Evolutionary conservation across 2,888 invertebrate species (phyloP).

Genomic region (Chalcosyrphus nemorum): DNA sequence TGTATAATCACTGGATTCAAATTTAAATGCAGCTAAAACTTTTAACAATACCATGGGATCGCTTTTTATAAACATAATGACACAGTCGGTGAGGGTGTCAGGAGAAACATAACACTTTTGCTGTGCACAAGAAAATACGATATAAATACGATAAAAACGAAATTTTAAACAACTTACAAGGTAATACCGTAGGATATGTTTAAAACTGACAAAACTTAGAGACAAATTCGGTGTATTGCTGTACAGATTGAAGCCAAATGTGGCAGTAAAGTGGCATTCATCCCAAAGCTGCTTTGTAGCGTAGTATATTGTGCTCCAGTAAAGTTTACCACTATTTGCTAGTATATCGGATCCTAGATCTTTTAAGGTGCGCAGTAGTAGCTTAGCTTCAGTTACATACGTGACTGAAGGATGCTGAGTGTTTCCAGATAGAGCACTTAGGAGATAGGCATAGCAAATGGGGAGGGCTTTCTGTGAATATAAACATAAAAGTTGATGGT

Average conservation of each 20-base stretch:
- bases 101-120: constrained; percentile 53
- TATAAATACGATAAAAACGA: background rate
- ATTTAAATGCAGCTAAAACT: constrained; percentile 76
- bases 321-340: constrained; percentile 10
- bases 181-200: constrained; percentile 74
- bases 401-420: constrained; percentile 54
- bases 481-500: too few species aligned
- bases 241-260: constrained; percentile 74
- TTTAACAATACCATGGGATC: constrained; percentile 76
- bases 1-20: constrained; percentile 74
- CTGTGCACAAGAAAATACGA: constrained; percentile 35
- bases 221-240: constrained; percentile 73
- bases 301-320: constrained; percentile 74
- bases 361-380: constrained; percentile 61
- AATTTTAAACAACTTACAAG: constrained; percentile 73
- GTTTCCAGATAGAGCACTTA: constrained; percentile 70
- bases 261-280: constrained; percentile 65
- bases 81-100: background rate
- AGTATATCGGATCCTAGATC: constrained; percentile 42
- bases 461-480: constrained; percentile 70
- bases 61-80: constrained; percentile 59
- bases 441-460: constrained; percentile 74
- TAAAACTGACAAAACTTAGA: constrained; percentile 73
- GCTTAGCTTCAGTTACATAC: constrained; percentile 42
- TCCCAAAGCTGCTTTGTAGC: constrained; percentile 75